Conservation (phyloP, 2,888 invertebrate genomes). For the Eupithecia subumbrata region DNA sequence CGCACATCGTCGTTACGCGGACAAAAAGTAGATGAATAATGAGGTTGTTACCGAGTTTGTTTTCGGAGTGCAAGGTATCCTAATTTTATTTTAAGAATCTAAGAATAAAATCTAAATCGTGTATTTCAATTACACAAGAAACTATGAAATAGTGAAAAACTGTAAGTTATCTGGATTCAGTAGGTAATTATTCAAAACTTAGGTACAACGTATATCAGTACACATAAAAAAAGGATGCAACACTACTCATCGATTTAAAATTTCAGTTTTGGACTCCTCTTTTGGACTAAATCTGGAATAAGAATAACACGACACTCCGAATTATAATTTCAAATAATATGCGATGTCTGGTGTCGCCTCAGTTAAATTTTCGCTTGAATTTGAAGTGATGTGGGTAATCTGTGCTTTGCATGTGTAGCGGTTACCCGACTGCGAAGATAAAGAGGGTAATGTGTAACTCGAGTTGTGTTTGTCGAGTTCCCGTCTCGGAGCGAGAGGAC, state of each 20-base stretch:
- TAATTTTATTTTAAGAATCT: background rate
- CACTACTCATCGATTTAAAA: background rate
- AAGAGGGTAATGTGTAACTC: background rate
- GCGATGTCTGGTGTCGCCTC: constrained; percentile 40
- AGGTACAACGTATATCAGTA: background rate
- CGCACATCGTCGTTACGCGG: constrained; percentile 31
- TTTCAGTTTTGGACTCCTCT: background rate
- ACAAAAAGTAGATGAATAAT: background rate
- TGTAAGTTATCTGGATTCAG: background rate
- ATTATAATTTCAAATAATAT: constrained; percentile 48
- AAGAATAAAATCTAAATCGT: background rate
- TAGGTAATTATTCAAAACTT: no score
- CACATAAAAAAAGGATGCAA: background rate
- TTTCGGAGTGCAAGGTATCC: background rate
- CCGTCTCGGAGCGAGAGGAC: background rate
- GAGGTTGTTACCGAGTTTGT: background rate
- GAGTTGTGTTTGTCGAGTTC: background rate
- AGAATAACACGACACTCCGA: constrained; percentile 7
- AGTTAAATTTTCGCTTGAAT: constrained; percentile 43
- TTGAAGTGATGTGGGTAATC: constrained; percentile 32
- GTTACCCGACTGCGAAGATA: constrained; percentile 28
- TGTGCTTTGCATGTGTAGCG: constrained; percentile 21
- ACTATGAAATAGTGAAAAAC: no score
- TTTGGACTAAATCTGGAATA: background rate
- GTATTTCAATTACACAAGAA: no score